Base-by-base conservation (phyloP, 2,888 invertebrate species). In the Clistopyga incitator region DNA sequence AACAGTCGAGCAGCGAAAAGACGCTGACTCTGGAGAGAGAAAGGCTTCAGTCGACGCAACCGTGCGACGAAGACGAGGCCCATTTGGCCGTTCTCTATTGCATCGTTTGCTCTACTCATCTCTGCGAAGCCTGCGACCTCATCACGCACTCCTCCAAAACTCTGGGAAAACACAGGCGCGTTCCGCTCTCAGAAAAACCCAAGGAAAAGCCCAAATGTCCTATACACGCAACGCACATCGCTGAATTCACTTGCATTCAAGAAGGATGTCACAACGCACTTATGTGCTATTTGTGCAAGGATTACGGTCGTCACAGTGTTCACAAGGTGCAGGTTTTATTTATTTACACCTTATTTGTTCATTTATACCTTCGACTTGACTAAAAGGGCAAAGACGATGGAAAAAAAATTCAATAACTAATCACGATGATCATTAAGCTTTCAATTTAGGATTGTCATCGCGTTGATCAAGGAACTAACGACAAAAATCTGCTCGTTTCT, bases 221-320 rank as follows among this genome's bases (percentile, higher is more conserved):
- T 1, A 93, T 93, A 77, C 95, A 95, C 86, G 93, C 94, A 1
- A 94, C 94, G 72, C 94, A 95, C 85, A 91, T 94, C 11, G 94
- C 95, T 1, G 95, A 95, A 87, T 95, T 95, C 88, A 94, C 94
- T 6, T 95, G 95, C 83, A 91, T 94, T 61, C 94, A 95, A 86
- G 94, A 94, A 29, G 94, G 93, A 29, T 95, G 95, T 87, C 93
- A 94, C 82, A 92, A 92, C 52, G 94, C 94, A n/a, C 90, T 95
- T 38, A 95, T 95, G 94, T 95, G 95, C 86, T 94, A 95, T 88
- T 93, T 95, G 38, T 95, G 95, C 89, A 94, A 94, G 87, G 95
- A 95, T 87, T 95, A 95, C 87, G 95, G 95, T 1, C 90, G 94
- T 47, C 95, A 95, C 88, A 94, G 94, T 85, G 93, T 93, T 78